Conservation (phyloP, 2,113 vertebrate genomes). For the Leucosticte australis region DNA sequence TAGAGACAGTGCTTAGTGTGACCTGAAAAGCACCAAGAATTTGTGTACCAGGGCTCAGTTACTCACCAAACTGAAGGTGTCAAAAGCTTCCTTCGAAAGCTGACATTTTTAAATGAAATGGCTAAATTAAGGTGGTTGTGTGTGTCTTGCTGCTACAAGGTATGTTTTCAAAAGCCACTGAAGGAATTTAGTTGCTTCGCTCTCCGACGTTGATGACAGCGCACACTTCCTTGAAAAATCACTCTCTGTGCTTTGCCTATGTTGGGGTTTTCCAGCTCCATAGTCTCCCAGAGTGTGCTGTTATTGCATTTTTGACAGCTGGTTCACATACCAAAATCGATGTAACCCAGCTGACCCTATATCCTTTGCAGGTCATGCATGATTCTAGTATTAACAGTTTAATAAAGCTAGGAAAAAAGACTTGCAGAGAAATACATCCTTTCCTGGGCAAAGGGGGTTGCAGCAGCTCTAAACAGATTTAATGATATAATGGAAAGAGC, state of each 20-base stretch:
- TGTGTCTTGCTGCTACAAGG: background rate
- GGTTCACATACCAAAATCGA: constrained; percentile 47
- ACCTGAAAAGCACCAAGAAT: background rate
- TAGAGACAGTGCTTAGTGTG: background rate
- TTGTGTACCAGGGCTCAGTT: background rate
- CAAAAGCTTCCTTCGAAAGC: background rate
- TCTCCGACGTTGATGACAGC: background rate
- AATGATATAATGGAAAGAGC: background rate
- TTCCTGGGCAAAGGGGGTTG: background rate
- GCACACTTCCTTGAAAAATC: constrained; percentile 36
- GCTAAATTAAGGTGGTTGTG: background rate
- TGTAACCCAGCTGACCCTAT: constrained; percentile 59
- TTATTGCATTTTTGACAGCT: constrained; percentile 66
- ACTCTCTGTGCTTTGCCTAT: background rate
- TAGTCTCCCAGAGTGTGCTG: constrained; percentile 8
- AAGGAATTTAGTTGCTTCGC: background rate
- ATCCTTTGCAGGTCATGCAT: constrained; percentile 52
- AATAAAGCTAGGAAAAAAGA: constrained; percentile 44
- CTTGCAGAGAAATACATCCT: background rate
- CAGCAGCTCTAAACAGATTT: background rate
- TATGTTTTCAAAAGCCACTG: background rate
- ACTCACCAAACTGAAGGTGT: background rate
- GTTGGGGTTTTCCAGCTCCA: background rate
- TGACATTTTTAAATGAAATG: background rate
- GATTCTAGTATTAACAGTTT: constrained; percentile 45